Base-by-base conservation (phyloP, 2,888 invertebrate genomes). In the Sinotaia quadrata region DNA sequence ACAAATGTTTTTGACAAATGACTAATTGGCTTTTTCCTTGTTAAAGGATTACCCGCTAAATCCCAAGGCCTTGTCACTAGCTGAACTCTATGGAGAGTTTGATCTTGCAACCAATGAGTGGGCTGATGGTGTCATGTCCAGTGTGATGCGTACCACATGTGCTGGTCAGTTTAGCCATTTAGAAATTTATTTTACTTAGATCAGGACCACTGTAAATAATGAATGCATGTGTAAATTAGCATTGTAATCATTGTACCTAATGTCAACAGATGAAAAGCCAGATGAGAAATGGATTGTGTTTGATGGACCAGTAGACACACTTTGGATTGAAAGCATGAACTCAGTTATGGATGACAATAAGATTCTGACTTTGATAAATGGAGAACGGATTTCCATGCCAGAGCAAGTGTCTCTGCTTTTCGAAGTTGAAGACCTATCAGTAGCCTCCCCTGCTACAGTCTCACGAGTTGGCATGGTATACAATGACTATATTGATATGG, bases 401-500 rank as follows among this genome's bases (percentile, higher is more conserved):
- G 91, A 92, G 44, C 93, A 93, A 89, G 89, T 89, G 36, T 93
- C 94, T 0, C 87, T 95, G 41, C 88, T 95, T 12, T 94, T 95
- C 84, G 94, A 95, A 89, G 95, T 95, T 0, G 92, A 93, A 72
- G 94, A 95, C 85, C 89, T 96, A 67, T 91, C 87, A 34, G 87
- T 87, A 29, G 87, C 88, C 29, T 88, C 94, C 91, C 89, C 89
- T 54, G 88, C 88, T 57, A 88, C 89, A 15, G 87, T 89, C 12
- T 88, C 88, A n/a, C 82, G 89, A 21, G 88, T 87, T 80, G 89
- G 89, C 67, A 88, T 89, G 84, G 88, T 89, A 52, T 89, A 85
- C 77, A 83, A 81, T 73, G 88, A 89, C 75, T 85, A 85, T 69
- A 71, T 75, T 12, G 87, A 86, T 75, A 77, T 88, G 47, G 87